Evolutionary conservation across 2,888 invertebrate genomes (phyloP).

Genomic region (Protula sp.): DNA sequence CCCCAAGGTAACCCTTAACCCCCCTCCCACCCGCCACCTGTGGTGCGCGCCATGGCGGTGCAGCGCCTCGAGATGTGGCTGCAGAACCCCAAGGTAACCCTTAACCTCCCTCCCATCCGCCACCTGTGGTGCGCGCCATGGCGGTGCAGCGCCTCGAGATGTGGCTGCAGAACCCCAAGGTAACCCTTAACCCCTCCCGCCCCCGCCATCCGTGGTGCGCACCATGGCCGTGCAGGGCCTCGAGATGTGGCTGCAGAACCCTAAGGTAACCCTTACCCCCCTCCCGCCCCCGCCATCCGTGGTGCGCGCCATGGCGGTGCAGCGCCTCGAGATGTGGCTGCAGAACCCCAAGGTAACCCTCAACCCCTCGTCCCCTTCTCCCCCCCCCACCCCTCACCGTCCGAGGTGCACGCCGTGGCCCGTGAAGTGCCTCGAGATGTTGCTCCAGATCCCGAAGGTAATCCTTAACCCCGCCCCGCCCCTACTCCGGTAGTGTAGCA

Average conservation of each 20-base stretch:
- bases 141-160: conserved; percentile 78
- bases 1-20: conserved; percentile 65
- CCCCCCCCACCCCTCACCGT: too few relatives aligned
- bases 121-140: conserved; percentile 75
- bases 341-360: conserved; percentile 82
- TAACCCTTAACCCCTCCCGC: too few relatives aligned
- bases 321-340: conserved; percentile 85
- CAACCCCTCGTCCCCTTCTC: too few relatives aligned
- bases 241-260: background rate
- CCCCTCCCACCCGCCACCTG: too few relatives aligned
- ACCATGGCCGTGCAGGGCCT: background rate
- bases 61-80: conserved; percentile 86
- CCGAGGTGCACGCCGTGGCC: conserved; percentile 74
- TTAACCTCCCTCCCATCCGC: too few relatives aligned
- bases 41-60: conserved; percentile 74
- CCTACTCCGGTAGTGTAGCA: too few relatives aligned
- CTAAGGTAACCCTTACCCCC: conserved; percentile 1
- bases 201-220: too few relatives aligned
- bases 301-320: conserved; percentile 72
- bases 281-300: too few relatives aligned
- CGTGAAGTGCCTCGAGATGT: conserved; percentile 77
- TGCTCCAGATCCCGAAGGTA: conserved; percentile 89
- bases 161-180: conserved; percentile 93
- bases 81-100: conserved; percentile 77
- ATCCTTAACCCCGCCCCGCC: too few relatives aligned